Evolutionary conservation across 2,797 vertebrate species (phyloP), one percentile per base, ranked within the genome.

Genomic region (Scolopax rusticola): DNA sequence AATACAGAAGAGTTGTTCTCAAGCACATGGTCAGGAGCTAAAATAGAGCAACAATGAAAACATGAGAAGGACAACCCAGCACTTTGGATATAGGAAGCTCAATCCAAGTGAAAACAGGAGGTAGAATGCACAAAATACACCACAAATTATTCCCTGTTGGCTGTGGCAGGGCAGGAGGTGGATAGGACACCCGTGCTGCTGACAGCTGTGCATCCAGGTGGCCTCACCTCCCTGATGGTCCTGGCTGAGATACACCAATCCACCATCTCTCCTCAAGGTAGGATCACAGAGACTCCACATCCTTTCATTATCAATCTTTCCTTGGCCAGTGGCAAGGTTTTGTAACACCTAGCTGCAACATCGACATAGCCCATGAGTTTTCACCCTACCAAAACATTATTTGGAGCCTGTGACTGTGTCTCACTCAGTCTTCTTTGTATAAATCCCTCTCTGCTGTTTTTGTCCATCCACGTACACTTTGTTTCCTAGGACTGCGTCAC

Each of bases 301-400:
- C 59, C 57, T 87, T 73, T 80, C 12, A 2, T 59, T 59, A 33
- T 59, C 28, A 63, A 48, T 63, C 64, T 91, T 87, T 63, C 51
- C 43, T 83, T 76, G 40, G 68, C n/a, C n/a, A 41, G 48, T 13
- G 1, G 18, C 18, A 32, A 69, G 21, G 28, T 85, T 87, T 92
- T 47, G 27, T 77, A 77, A 83, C 48, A 80, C 16, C 51, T 70
- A 70, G 69, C 53, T 11, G 8, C 78, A 85, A 33, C 43, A 92
- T 32, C 24, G 16, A 38, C 71, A 53, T 5, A 77, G 36, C 10
- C 60, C 33, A 47, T 24, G n/a, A 74, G 28, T 87, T 77, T 85
- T 56, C 56, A 53, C 76, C 23, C 48, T 74, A 71, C 67, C 57
- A 68, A 81, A 95, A 83, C 25, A 45, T 65, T 87, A 28, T 54